A percentile compares a stretch with the other conserved stretches of the same genome.
Conservation (phyloP, 1,140 invertebrate species). For the Galleria mellonella region DNA sequence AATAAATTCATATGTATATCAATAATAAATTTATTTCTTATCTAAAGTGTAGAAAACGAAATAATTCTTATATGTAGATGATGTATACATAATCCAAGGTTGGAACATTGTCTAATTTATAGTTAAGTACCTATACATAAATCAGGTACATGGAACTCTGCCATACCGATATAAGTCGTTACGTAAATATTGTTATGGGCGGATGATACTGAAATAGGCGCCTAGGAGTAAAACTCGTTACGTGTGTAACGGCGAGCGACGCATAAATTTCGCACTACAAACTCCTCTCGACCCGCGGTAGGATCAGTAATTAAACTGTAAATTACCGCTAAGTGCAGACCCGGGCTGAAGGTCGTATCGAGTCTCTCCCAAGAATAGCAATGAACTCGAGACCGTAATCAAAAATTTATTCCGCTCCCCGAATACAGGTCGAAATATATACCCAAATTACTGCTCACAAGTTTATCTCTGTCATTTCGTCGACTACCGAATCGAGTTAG, state of each 20-base stretch:
- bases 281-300: conserved; percentile 6
- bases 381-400: conserved; percentile 39
- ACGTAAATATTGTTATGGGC: too few relatives aligned
- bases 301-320: conserved; percentile 55
- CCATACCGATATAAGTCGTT: too few relatives aligned
- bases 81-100: too few relatives aligned
- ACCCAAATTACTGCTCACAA: conserved; percentile 1
- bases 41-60: too few relatives aligned
- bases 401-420: conserved; percentile 37
- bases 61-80: too few relatives aligned
- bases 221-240: conserved; percentile 2
- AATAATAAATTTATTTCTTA: too few relatives aligned
- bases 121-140: too few relatives aligned
- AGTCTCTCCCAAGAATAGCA: conserved; percentile 39
- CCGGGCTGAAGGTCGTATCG: conserved; percentile 47
- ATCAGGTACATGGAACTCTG: too few relatives aligned
- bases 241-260: conserved; percentile 4
- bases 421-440: not conserved
- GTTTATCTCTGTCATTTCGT: conserved; percentile 3
- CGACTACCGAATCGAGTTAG: too few relatives aligned
- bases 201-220: too few relatives aligned
- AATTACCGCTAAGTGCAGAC: conserved; percentile 50
- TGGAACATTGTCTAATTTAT: too few relatives aligned
- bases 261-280: conserved; percentile 11
- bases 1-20: too few relatives aligned